A percentile compares a stretch with the other conserved stretches of the same genome.
phyloP scores from a whole-genome alignment of 1,140 invertebrate genomes.

The Episyrphus balteatus region DNA sequence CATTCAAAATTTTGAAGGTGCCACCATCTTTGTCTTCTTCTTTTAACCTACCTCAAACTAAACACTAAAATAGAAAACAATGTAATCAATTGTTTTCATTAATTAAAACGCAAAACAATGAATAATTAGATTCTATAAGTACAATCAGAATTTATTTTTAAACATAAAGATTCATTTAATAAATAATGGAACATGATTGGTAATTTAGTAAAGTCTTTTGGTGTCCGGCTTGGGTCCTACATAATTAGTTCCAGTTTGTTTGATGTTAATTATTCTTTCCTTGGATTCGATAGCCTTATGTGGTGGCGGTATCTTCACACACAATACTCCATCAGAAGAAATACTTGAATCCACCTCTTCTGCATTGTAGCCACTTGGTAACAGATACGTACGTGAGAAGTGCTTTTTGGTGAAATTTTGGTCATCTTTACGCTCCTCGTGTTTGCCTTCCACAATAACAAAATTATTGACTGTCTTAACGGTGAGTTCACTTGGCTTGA shows the following conservation, averaged over 20 bases:
- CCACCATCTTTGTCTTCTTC: no score
- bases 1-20: no score
- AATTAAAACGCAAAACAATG: no score
- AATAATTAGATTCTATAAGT: no score
- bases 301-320: constrained; percentile 48
- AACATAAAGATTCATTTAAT: no score
- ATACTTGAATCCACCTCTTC: constrained; percentile 61
- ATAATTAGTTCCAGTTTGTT: not conserved
- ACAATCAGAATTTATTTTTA: no score
- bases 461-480: constrained; percentile 73
- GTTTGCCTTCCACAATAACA: constrained; percentile 68
- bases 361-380: constrained; percentile 46
- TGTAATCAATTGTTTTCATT: no score
- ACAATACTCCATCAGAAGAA: constrained; percentile 64
- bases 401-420: constrained; percentile 59
- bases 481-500: constrained; percentile 73
- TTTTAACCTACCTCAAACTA: no score
- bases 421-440: constrained; percentile 68
- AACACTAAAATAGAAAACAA: no score
- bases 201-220: no score
- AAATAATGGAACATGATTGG: no score
- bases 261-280: not conserved
- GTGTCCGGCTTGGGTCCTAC: not conserved
- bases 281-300: not conserved
- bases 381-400: constrained; percentile 55